phyloP scores from a whole-genome alignment of 2,888 invertebrate genomes.

The Amphiduros pacificus region DNA sequence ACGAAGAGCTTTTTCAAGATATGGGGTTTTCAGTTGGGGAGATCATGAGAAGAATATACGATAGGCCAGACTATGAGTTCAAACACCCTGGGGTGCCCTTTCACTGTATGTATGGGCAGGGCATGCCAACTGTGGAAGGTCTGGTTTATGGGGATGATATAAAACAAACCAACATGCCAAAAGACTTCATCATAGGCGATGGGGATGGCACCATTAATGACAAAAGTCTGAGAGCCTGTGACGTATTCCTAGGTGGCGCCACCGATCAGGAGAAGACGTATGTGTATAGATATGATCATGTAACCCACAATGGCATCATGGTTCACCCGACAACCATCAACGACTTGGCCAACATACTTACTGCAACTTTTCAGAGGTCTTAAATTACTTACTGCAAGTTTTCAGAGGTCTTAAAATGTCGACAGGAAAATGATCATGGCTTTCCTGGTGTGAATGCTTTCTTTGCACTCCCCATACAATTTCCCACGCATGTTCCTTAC shows the following conservation, averaged over 20 bases:
- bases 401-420: too few relatives aligned
- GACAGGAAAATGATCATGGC: too few relatives aligned
- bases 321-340: too few relatives aligned
- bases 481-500: too few relatives aligned
- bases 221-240: constrained; percentile 18
- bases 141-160: constrained; percentile 44
- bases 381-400: too few relatives aligned
- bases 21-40: constrained; percentile 7
- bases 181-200: constrained; percentile 54
- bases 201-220: constrained; percentile 31
- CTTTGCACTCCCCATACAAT: too few relatives aligned
- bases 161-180: constrained; percentile 76
- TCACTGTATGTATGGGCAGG: constrained; percentile 10
- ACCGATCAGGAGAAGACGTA: background rate
- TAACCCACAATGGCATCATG: background rate
- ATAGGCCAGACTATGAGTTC: background rate
- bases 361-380: too few relatives aligned
- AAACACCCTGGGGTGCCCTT: constrained; percentile 6
- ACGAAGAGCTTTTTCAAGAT: constrained; percentile 7
- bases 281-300: background rate
- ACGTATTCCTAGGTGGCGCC: background rate
- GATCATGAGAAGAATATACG: background rate
- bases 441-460: too few relatives aligned
- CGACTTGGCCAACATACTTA: too few relatives aligned
- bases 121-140: constrained; percentile 10